These are phyloP conservation scores for Drosophila navojoa DNA, from an alignment of 1,140 invertebrate genomes.

Conservation along the genomic window DNA sequence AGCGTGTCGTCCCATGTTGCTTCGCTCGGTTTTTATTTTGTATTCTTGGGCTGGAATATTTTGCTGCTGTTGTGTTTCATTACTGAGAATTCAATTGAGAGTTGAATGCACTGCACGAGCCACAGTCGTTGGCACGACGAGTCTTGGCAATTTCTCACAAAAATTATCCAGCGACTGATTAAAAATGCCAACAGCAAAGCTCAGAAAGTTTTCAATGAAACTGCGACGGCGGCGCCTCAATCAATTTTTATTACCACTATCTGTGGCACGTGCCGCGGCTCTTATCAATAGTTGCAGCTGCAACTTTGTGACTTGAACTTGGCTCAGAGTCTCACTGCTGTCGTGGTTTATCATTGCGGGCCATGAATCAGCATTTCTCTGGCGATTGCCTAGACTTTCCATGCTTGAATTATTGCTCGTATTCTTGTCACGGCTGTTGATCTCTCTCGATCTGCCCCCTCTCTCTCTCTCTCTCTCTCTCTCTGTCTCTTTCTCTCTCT, in stretches of 20 bases:
- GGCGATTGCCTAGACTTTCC: constrained; percentile 40
- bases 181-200: constrained; percentile 28
- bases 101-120: constrained; percentile 62
- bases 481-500: neutral
- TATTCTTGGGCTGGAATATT: constrained; percentile 18
- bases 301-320: neutral
- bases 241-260: constrained; percentile 69
- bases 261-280: constrained; percentile 54
- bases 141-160: constrained; percentile 35
- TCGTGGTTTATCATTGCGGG: constrained; percentile 44
- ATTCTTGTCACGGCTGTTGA: constrained; percentile 56
- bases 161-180: constrained; percentile 39
- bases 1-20: constrained; percentile 27
- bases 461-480: neutral
- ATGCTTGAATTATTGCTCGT: constrained; percentile 33
- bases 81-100: constrained; percentile 42
- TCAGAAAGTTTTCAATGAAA: constrained; percentile 23
- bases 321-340: constrained; percentile 28
- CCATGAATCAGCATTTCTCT: constrained; percentile 66
- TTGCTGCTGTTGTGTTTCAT: constrained; percentile 19
- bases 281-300: constrained; percentile 23
- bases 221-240: constrained; percentile 32
- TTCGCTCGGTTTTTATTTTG: neutral
- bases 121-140: constrained; percentile 29
- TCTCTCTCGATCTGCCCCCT: constrained; percentile 24